phyloP scores from a whole-genome alignment of 2,113 vertebrate species.

The Takifugu flavidus region DNA sequence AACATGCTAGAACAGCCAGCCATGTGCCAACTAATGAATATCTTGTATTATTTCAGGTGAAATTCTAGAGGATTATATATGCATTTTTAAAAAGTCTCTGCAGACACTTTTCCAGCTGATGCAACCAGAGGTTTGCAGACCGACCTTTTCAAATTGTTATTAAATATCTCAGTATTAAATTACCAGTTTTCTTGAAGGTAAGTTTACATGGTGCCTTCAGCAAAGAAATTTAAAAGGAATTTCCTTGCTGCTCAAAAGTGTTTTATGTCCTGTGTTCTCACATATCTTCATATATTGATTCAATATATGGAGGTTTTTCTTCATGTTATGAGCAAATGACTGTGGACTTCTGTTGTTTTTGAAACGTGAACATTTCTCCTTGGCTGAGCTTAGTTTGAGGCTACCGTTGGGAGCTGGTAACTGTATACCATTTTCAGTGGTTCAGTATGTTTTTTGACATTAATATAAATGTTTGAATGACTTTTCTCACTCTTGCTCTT shows the following conservation, averaged over 20 bases:
- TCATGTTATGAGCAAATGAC: constrained; percentile 12
- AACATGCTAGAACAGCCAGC: too few species aligned
- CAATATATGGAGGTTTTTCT: constrained; percentile 66
- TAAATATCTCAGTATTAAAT: constrained; percentile 9
- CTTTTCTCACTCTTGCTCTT: neutral
- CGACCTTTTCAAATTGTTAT: constrained; percentile 1
- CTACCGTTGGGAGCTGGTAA: too few species aligned
- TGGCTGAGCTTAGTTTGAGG: too few species aligned
- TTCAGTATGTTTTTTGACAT: too few species aligned
- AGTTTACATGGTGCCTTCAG: constrained; percentile 40
- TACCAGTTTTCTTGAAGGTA: constrained; percentile 43
- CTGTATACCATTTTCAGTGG: too few species aligned
- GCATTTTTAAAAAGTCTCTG: too few species aligned
- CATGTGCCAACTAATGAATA: too few species aligned
- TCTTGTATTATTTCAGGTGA: too few species aligned
- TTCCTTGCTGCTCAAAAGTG: constrained; percentile 54
- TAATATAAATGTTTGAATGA: too few species aligned
- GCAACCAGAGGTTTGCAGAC: too few species aligned
- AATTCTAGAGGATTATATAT: too few species aligned
- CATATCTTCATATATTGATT: constrained; percentile 64
- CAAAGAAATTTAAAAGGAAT: constrained; percentile 63
- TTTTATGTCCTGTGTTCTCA: constrained; percentile 32
- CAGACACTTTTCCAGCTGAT: too few species aligned
- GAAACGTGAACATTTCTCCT: neutral
- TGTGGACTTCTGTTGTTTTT: neutral